Conservation (phyloP, 2,888 invertebrate genomes). For the Drosophila cyrtoloma region DNA sequence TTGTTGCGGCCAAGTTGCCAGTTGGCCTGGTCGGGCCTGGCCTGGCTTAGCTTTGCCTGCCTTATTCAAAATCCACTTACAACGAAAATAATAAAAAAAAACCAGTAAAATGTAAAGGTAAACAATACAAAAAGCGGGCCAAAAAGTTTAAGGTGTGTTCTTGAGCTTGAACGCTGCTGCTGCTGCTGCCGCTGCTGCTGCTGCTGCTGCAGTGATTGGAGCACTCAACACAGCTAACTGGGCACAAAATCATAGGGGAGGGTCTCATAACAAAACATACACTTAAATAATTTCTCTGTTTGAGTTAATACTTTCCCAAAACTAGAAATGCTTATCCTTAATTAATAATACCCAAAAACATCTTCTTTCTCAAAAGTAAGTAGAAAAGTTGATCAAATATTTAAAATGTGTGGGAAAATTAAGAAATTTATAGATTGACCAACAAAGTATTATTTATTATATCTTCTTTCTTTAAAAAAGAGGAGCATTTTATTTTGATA, state of each 20-base stretch:
- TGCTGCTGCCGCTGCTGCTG: constrained; percentile 5
- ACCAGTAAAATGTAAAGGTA: constrained; percentile 45
- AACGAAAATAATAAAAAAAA: constrained; percentile 25
- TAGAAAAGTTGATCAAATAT: not conserved
- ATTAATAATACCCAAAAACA: not conserved
- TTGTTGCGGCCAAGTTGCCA: constrained; percentile 48
- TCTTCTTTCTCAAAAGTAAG: not conserved
- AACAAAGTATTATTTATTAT: not conserved
- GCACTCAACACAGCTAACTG: constrained; percentile 44
- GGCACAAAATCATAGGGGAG: constrained; percentile 15
- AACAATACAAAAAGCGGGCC: constrained; percentile 55
- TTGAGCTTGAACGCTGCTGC: constrained; percentile 82
- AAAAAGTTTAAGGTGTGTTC: constrained; percentile 83
- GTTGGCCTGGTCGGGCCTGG: constrained; percentile 37
- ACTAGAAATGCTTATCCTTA: not conserved
- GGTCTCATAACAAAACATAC: constrained; percentile 2
- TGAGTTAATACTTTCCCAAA: not conserved
- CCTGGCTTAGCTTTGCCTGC: constrained; percentile 37
- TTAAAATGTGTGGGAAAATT: not conserved
- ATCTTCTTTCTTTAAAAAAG: too few species aligned
- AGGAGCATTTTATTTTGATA: not conserved
- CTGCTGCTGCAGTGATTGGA: constrained; percentile 47
- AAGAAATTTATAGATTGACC: not conserved
- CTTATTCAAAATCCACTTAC: constrained; percentile 43
- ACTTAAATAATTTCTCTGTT: not conserved